Base-by-base conservation (phyloP, 2,888 invertebrate species). In the Melitaea athalia region DNA sequence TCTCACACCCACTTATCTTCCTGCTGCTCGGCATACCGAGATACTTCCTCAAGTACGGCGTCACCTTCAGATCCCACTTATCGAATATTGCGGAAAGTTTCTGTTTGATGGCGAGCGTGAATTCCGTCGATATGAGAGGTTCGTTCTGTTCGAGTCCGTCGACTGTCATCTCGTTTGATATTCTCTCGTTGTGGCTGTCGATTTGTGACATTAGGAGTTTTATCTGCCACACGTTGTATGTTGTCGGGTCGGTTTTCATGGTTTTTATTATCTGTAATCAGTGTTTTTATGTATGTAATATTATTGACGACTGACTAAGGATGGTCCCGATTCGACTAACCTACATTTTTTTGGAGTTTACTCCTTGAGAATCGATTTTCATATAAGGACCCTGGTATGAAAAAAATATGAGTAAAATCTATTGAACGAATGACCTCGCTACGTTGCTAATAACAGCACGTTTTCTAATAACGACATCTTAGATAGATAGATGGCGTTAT, bases 181-280 rank as follows among this genome's bases (percentile, higher is more conserved):
- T 79, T 88, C 87, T 89, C 49, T 87, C 75, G 77, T 84, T 81
- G 84, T 89, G 80, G 74, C 85, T 82, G 74, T 93, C 83, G 7
- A 94, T 90, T 75, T 95, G 95, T 0, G 94, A 93, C 3, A 94
- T 93, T 5, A 95, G 89, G 0, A 96, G 89, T 81, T 96, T 96
- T 97, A 96, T 93, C 83, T 97, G 97, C 96, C 96, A 97, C 24
- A 96, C 89, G 78, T 95, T 94, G 78, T 93, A 88, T 0, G 93
- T 85, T 4, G 88, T 93, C 0, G 95, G 94, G 15, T 92, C 85
- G 0, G 85, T 85, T 65, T 89, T 88, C 79, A 95, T 88, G 63
- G 88, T 86, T 76, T 93, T 93, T 72, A 95, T 83, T 73, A 94
- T 94, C 93, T 95, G 93, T 31, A 71, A 84, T 8, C 38, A 38